Conservation (phyloP, 1,140 invertebrate genomes). For the Mesaphorura yosii region DNA sequence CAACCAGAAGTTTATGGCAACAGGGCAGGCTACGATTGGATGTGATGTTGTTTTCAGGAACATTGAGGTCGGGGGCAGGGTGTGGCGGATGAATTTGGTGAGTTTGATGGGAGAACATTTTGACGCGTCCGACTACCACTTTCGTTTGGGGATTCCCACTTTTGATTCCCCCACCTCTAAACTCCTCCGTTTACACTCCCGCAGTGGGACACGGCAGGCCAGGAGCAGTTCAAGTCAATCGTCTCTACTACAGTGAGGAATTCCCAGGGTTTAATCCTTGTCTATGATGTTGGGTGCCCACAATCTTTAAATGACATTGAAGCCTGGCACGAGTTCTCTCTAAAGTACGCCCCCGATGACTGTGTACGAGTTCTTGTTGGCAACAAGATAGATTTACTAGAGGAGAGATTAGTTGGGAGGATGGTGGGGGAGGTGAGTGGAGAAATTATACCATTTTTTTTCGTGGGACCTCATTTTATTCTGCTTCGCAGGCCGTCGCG, state of each 20-base stretch:
- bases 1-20: neutral
- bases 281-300: slow-evolving; percentile 86
- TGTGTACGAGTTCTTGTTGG: slow-evolving; percentile 81
- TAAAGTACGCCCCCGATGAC: slow-evolving; percentile 71
- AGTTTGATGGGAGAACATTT: neutral
- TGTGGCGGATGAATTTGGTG: slow-evolving; percentile 2
- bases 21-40: neutral
- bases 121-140: too few relatives aligned
- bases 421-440: slow-evolving; percentile 34
- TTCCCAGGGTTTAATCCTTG: slow-evolving; percentile 77
- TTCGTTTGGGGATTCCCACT: too few relatives aligned
- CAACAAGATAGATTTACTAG: slow-evolving; percentile 43
- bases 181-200: too few relatives aligned
- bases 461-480: neutral
- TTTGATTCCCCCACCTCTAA: too few relatives aligned
- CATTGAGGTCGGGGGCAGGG: slow-evolving; percentile 3
- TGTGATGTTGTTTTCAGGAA: slow-evolving; percentile 10
- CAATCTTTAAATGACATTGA: slow-evolving; percentile 76
- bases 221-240: slow-evolving; percentile 83
- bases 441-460: neutral
- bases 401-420: slow-evolving; percentile 32
- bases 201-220: slow-evolving; percentile 41
- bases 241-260: slow-evolving; percentile 90
- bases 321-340: slow-evolving; percentile 76
- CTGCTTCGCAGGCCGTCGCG: slow-evolving; percentile 48